These are phyloP conservation scores for Catalaphyllia jardinei DNA, from an alignment of 64 coral and sea anemone species.

Conservation along the genomic window DNA sequence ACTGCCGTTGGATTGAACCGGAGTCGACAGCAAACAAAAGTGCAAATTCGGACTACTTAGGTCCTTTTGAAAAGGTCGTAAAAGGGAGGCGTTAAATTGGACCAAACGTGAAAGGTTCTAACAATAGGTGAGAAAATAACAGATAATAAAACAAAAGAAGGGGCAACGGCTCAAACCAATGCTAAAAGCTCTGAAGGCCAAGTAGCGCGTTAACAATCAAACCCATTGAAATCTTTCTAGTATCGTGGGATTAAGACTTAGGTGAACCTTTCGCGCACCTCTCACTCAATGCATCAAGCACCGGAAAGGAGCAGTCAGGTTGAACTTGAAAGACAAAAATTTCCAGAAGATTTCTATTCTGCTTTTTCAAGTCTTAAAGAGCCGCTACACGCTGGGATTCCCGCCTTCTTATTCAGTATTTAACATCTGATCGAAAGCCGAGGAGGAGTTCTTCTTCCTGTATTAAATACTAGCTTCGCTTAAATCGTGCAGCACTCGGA, in stretches of 20 bases:
- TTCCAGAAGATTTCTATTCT: background rate
- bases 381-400: background rate
- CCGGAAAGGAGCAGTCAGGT: background rate
- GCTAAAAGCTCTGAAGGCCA: slow-evolving; percentile 42
- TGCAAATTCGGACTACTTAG: slow-evolving; percentile 82
- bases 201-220: slow-evolving; percentile 23
- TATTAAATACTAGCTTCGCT: slow-evolving; percentile 25
- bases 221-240: slow-evolving; percentile 30
- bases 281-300: slow-evolving; percentile 4
- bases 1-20: slow-evolving; percentile 7
- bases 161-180: slow-evolving; percentile 42
- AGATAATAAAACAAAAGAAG: slow-evolving; percentile 84
- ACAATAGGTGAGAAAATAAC: slow-evolving; percentile 95
- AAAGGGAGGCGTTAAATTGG: slow-evolving; percentile 86
- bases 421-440: slow-evolving; percentile 2
- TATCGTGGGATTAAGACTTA: slow-evolving; percentile 33
- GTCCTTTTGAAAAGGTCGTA: slow-evolving; percentile 74
- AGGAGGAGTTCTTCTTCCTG: slow-evolving; percentile 11
- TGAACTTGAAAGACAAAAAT: background rate
- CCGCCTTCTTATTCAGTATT: slow-evolving; percentile 12
- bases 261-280: background rate
- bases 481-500: slow-evolving; percentile 13
- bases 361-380: background rate
- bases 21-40: slow-evolving; percentile 70
- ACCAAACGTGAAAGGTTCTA: slow-evolving; percentile 74